Percentiles rank a stretch among this genome's conserved stretches.
Evolutionary conservation across 2,797 vertebrate species (phyloP).

Genomic region (Sebastes steindachneri): DNA sequence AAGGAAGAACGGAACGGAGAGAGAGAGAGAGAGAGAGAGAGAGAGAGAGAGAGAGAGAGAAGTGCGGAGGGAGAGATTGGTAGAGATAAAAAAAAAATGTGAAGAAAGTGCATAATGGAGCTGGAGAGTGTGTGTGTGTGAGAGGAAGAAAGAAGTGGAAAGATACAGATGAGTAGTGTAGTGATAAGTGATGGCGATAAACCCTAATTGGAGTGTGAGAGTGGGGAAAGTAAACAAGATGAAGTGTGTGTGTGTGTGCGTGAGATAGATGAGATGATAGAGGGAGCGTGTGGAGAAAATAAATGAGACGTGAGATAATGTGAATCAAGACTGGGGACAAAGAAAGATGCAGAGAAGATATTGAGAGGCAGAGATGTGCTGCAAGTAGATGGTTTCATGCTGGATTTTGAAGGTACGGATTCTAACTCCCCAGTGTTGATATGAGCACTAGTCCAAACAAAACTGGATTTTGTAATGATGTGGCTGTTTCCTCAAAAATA

Average conservation of each 20-base stretch:
- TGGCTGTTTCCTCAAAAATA: no score
- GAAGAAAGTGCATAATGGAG: not conserved
- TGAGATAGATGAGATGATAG: conserved; percentile 10
- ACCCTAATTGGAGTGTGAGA: conserved; percentile 11
- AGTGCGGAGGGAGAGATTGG: not conserved
- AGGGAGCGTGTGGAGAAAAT: conserved; percentile 8
- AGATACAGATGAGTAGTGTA: not conserved
- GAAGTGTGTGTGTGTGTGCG: not conserved
- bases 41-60: not conserved
- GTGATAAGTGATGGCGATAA: conserved; percentile 19
- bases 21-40: not conserved
- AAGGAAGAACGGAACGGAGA: not conserved
- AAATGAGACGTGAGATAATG: conserved; percentile 29
- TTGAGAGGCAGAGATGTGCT: not conserved
- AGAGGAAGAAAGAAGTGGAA: not conserved
- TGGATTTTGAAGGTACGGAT: not conserved
- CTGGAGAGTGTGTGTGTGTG: not conserved
- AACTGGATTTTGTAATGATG: no score
- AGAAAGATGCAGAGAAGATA: conserved; percentile 6
- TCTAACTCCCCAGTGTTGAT: not conserved
- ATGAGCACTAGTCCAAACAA: not conserved
- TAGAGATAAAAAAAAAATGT: not conserved
- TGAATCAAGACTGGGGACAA: not conserved
- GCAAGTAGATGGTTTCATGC: not conserved
- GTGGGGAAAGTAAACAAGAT: conserved; percentile 28